Evolutionary conservation across 2,888 invertebrate genomes (phyloP).

Genomic region (Drosophila prolongata): DNA sequence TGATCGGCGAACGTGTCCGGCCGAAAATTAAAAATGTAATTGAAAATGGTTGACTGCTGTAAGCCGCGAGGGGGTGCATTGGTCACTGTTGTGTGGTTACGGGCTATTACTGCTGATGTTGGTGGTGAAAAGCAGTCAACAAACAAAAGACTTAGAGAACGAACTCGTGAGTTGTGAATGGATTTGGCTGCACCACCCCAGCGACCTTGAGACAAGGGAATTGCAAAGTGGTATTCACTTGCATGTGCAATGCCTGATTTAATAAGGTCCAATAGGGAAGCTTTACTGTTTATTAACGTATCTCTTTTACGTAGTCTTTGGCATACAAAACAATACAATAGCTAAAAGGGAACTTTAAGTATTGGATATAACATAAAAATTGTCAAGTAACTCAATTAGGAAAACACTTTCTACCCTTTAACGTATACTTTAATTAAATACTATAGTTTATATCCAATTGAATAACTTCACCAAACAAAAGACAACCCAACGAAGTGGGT

Average conservation of each 20-base stretch:
- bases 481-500: neutral
- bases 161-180: constrained; percentile 18
- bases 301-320: too few species aligned
- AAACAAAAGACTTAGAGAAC: constrained; percentile 42
- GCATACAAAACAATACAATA: too few species aligned
- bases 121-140: neutral
- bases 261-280: neutral
- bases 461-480: neutral
- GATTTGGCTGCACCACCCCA: constrained; percentile 4
- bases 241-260: neutral
- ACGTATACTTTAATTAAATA: too few species aligned
- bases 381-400: too few species aligned
- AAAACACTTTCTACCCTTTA: too few species aligned
- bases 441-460: too few species aligned
- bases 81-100: neutral
- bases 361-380: too few species aligned
- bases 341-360: too few species aligned
- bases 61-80: constrained; percentile 11
- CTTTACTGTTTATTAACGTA: too few species aligned
- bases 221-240: neutral
- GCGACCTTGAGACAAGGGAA: constrained; percentile 43
- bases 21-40: constrained; percentile 62
- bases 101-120: neutral
- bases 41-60: constrained; percentile 45
- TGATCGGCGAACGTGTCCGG: constrained; percentile 23